phyloP scores from a whole-genome alignment of 2,888 invertebrate genomes.

The Glyphotaelius pellucidus region DNA sequence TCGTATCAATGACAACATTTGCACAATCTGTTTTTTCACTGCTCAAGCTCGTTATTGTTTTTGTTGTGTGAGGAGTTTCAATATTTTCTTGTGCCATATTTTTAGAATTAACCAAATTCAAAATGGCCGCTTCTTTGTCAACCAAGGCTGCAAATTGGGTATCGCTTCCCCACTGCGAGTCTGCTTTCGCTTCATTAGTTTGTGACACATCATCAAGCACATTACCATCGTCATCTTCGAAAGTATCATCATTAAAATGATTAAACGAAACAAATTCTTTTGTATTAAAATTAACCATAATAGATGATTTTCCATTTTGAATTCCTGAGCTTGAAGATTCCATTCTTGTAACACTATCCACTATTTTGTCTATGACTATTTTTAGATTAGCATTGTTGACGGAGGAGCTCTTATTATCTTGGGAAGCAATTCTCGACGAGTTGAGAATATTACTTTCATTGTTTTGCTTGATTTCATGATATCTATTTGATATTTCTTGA shows the following conservation, averaged over 20 bases:
- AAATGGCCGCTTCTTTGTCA: constrained; percentile 71
- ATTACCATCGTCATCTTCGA: neutral
- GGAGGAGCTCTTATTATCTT: neutral
- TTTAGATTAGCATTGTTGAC: neutral
- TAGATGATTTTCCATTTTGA: neutral
- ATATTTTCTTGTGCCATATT: constrained; percentile 38
- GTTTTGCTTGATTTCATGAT: neutral
- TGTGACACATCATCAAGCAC: neutral
- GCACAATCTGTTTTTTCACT: neutral
- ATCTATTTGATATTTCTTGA: neutral
- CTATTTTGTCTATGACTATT: neutral
- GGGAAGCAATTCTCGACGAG: neutral
- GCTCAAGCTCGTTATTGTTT: too few species aligned
- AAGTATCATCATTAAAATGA: neutral
- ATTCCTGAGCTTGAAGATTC: constrained; percentile 5
- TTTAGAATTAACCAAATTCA: constrained; percentile 43
- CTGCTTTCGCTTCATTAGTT: constrained; percentile 64
- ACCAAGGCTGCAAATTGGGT: constrained; percentile 73
- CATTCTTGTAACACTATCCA: constrained; percentile 10
- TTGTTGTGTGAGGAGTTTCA: neutral
- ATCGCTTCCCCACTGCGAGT: constrained; percentile 72
- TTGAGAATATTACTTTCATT: neutral
- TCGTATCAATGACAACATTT: too few species aligned
- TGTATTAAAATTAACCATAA: neutral
- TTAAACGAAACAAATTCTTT: constrained; percentile 14